These are phyloP conservation scores for Otus sunia DNA, from an alignment of 2,113 vertebrate genomes.

Conservation along the genomic window DNA sequence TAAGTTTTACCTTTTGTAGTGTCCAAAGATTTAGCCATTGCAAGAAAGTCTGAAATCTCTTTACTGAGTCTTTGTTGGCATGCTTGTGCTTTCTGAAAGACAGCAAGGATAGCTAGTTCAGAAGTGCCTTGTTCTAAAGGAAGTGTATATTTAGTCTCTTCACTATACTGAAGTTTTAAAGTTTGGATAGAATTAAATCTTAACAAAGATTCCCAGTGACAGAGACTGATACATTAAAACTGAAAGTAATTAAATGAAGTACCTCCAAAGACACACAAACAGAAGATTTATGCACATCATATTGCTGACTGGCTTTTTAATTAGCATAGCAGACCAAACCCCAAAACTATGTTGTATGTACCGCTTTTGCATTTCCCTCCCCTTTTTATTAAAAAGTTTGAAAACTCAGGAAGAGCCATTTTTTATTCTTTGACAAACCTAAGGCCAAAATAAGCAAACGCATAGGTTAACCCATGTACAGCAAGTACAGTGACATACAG, in stretches of 20 bases:
- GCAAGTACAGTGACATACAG: neutral
- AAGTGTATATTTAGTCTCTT: neutral
- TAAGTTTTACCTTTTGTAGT: conserved; percentile 82
- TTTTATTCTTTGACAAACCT: neutral
- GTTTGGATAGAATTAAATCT: neutral
- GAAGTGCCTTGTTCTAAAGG: neutral
- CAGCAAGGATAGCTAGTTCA: neutral
- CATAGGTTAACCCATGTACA: neutral
- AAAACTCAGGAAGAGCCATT: neutral
- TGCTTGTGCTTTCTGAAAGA: conserved; percentile 82
- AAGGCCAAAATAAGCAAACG: neutral
- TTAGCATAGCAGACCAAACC: neutral
- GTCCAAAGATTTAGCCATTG: conserved; percentile 79
- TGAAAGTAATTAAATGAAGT: neutral
- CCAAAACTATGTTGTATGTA: neutral
- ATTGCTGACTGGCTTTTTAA: neutral
- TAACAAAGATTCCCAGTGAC: neutral
- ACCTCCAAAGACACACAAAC: neutral
- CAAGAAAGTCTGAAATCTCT: conserved; percentile 82
- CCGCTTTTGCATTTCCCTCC: neutral
- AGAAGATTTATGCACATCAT: neutral
- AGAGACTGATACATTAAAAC: neutral
- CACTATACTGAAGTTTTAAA: neutral
- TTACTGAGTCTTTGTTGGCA: conserved; percentile 84
- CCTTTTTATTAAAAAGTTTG: neutral